Evolutionary conservation across 2,113 vertebrate genomes (phyloP), one percentile per base, ranked within the genome.

Genomic region (Uria lomvia): DNA sequence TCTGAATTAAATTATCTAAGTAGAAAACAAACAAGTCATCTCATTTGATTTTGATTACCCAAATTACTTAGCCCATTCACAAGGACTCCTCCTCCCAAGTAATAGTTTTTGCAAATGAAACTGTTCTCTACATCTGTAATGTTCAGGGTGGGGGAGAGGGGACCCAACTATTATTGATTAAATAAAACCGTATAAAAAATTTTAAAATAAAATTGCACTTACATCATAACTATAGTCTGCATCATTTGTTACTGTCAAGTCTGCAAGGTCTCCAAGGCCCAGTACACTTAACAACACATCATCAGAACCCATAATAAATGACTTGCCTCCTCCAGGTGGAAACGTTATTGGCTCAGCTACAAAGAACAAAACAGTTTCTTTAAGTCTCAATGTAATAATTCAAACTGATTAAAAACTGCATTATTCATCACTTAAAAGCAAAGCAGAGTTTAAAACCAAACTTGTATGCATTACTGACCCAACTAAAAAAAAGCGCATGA

Each of bases 151-250:
- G 50, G 50, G 55, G 26, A 70, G 15, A 79, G 13, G 15, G 45
- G 11, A 92, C 12, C 45, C 92, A 95, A 87, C 58, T 95, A 96
- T 62, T 92, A 96, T 58, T 90, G 87, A 97, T 96, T 97, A 96
- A 43, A 96, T 92, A 94, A 90, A 76, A 88, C 17, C 18, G 7
- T 67, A 97, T 92, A 94, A 97, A 95, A 78, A 97, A 97, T 96
- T 98, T 96, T 82, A 96, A 98, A 98, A 98, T 97, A 97, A 98
- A 98, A 97, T 96, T 95, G 90, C 93, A 98, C 99, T 99, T 98
- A 99, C 99, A 97, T 99, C 99, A 87, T 99, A 99, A 98, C 99
- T 99, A 98, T 99, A 99, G 97, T 99, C 99, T 85, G 99, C 98
- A 97, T 99, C 99, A 98, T 99, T 99, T 97, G 99, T 98, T 97